Evolutionary conservation across 1,140 invertebrate species (phyloP).

Genomic region (Drosophila melanica): DNA sequence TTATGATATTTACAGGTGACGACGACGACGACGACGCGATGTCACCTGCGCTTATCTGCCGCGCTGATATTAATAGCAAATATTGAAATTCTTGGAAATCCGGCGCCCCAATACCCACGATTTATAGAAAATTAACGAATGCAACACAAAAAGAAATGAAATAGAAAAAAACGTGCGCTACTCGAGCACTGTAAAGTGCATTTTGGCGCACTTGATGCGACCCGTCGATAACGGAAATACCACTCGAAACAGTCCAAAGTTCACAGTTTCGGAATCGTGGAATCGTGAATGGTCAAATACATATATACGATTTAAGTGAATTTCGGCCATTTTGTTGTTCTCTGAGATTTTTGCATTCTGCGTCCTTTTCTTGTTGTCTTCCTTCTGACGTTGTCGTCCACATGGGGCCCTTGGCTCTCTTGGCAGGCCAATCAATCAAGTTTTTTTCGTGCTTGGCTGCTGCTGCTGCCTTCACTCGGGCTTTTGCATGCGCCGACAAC

Average conservation of each 20-base stretch:
- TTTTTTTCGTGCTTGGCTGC: slow-evolving; percentile 44
- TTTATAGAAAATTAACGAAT: slow-evolving; percentile 24
- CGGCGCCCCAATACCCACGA: slow-evolving; percentile 20
- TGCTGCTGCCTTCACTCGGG: neutral
- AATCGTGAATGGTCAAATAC: slow-evolving; percentile 1
- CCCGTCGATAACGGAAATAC: slow-evolving; percentile 32
- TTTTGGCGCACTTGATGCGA: neutral
- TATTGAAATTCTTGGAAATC: slow-evolving; percentile 57
- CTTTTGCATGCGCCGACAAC: slow-evolving; percentile 54
- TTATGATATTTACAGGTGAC: slow-evolving; percentile 41
- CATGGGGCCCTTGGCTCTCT: slow-evolving; percentile 24
- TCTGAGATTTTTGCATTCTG: slow-evolving; percentile 46
- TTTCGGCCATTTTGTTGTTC: slow-evolving; percentile 45
- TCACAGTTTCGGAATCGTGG: too few relatives aligned
- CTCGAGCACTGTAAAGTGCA: slow-evolving; percentile 25
- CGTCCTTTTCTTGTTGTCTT: neutral
- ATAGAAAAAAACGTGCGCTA: neutral
- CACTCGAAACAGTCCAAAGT: slow-evolving; percentile 6
- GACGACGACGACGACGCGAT: slow-evolving; percentile 11
- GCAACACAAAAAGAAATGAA: slow-evolving; percentile 18
- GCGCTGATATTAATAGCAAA: slow-evolving; percentile 48
- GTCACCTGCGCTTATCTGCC: slow-evolving; percentile 41
- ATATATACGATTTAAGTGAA: neutral
- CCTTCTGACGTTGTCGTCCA: slow-evolving; percentile 16
- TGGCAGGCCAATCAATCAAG: slow-evolving; percentile 74